These are phyloP conservation scores for Forbesichthys agassizii DNA, from an alignment of 2,113 vertebrate species.

Conservation along the genomic window DNA sequence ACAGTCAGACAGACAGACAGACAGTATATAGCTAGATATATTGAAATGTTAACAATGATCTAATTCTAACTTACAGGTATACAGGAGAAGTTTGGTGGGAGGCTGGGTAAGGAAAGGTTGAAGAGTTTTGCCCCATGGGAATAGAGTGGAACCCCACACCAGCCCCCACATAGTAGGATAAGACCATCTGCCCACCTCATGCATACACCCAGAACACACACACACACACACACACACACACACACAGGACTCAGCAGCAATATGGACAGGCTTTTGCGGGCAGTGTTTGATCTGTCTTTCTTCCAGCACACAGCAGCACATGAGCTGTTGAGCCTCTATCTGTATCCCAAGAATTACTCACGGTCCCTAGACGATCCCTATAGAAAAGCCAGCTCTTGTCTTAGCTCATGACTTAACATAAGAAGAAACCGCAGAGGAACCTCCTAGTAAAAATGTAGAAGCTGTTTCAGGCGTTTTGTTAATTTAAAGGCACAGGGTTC, in stretches of 20 bases:
- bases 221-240: conserved; percentile 37
- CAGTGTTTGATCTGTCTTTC: conserved; percentile 73
- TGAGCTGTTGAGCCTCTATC: conserved; percentile 45
- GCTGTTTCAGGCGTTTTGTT: not conserved
- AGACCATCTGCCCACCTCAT: conserved; percentile 70
- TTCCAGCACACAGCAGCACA: conserved; percentile 58
- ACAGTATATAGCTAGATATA: no score
- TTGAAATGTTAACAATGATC: no score
- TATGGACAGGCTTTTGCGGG: conserved; percentile 66
- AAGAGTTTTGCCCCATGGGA: conserved; percentile 64
- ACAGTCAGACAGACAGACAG: no score
- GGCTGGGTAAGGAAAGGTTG: not conserved
- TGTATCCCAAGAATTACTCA: conserved; percentile 49
- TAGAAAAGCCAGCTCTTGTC: conserved; percentile 65
- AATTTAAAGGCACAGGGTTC: no score
- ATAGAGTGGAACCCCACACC: conserved; percentile 63
- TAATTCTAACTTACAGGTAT: not conserved
- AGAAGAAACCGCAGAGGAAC: no score
- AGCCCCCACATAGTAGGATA: conserved; percentile 66
- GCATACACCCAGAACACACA: conserved; percentile 40
- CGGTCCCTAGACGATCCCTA: conserved; percentile 58
- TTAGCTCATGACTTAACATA: conserved; percentile 22
- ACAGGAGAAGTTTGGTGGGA: conserved; percentile 4
- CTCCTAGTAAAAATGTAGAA: not conserved
- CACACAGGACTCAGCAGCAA: conserved; percentile 31